These are phyloP conservation scores for Onchidella celtica DNA, from an alignment of 2,888 invertebrate genomes.

Conservation along the genomic window DNA sequence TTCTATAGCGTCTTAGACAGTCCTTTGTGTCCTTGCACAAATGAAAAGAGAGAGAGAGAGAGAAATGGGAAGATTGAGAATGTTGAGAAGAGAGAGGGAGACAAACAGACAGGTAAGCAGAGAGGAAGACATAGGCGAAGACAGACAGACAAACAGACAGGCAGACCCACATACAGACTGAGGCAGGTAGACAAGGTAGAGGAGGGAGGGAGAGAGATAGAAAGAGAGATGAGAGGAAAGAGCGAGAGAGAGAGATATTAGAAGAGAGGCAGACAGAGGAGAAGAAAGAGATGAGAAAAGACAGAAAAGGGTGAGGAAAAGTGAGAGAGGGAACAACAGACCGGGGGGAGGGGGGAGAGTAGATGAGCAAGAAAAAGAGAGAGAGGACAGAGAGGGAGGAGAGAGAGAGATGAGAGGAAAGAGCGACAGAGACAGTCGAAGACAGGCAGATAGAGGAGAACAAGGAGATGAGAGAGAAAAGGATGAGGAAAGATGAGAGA, in stretches of 20 bases:
- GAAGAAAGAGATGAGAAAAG: neutral
- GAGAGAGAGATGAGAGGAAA: neutral
- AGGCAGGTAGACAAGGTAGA: neutral
- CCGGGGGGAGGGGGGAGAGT: neutral
- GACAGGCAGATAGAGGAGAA: neutral
- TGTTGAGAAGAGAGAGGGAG: too few species aligned
- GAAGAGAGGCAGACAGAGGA: conserved; percentile 1
- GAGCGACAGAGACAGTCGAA: neutral
- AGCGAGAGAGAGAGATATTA: conserved; percentile 23
- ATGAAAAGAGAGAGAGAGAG: too few species aligned
- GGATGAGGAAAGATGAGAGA: conserved; percentile 24
- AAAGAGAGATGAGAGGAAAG: conserved; percentile 22
- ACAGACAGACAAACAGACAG: neutral
- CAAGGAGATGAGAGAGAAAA: neutral
- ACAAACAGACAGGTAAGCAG: too few species aligned
- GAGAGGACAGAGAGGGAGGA: neutral
- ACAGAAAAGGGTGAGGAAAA: neutral
- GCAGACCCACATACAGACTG: neutral
- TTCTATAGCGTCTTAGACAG: too few species aligned
- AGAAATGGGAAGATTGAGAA: too few species aligned
- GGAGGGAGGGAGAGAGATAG: conserved; percentile 12
- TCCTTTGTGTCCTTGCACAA: too few species aligned
- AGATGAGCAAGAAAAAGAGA: neutral
- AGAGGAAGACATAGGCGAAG: neutral
- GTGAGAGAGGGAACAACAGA: neutral